A percentile compares a stretch with the other conserved stretches of the same genome.
Conservation (phyloP, 1,140 invertebrate species). For the Macrobrachium nipponense region DNA sequence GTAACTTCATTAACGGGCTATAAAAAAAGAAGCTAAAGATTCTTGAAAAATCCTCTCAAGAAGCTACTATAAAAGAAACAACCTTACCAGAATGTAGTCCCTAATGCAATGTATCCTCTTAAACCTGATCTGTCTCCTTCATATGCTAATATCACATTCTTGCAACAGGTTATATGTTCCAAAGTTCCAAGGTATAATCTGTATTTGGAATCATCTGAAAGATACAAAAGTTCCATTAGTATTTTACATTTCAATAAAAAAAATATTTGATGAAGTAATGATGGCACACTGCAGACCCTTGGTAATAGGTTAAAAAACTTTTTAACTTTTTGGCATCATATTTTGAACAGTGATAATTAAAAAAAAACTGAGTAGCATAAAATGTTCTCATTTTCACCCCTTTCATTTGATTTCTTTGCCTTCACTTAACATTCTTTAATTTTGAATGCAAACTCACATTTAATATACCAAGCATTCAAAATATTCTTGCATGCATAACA, state of each 20-base stretch:
- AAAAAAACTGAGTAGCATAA: no score
- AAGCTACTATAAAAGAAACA: neutral
- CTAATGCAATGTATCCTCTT: conserved; percentile 95
- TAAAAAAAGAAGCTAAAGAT: neutral
- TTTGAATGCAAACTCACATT: no score
- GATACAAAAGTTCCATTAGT: neutral
- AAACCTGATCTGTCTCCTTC: conserved; percentile 94
- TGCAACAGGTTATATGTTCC: conserved; percentile 96
- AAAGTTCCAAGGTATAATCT: conserved; percentile 86
- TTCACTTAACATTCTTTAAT: no score
- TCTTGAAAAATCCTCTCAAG: neutral
- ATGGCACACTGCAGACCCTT: no score
- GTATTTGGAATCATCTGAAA: conserved; percentile 70
- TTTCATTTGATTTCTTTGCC: no score
- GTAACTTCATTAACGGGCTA: neutral
- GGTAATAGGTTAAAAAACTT: no score
- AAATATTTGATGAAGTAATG: no score
- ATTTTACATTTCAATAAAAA: neutral
- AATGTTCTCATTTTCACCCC: no score
- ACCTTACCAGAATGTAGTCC: conserved; percentile 84
- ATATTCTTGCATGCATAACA: no score
- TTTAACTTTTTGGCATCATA: no score
- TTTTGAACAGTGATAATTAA: no score
- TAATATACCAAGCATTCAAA: no score
- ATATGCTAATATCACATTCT: conserved; percentile 93